Percentiles rank a stretch among this genome's conserved stretches.
These are phyloP conservation scores for Siniperca undulata DNA, from an alignment of 2,797 vertebrate species.

Conservation along the genomic window DNA sequence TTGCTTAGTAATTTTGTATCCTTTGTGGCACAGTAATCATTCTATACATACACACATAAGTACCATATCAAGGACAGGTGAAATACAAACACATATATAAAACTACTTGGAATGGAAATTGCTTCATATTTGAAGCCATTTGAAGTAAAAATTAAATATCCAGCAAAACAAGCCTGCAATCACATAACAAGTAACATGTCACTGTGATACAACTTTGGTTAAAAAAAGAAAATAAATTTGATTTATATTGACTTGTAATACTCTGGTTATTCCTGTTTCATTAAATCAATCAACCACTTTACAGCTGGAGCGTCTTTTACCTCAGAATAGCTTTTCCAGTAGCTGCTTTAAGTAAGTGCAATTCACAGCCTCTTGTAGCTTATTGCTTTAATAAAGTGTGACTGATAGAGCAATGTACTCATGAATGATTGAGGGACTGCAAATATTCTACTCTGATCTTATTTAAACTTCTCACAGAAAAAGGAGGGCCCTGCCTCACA, in stretches of 20 bases:
- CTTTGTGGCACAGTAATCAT: neutral
- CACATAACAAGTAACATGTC: neutral
- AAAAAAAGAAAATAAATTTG: neutral
- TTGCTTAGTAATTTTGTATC: neutral
- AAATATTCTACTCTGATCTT: conserved; percentile 44
- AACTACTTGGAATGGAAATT: neutral
- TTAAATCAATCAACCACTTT: conserved; percentile 14
- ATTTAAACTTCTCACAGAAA: conserved; percentile 40
- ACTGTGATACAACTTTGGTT: neutral
- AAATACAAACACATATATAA: neutral
- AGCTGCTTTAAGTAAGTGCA: conserved; percentile 23
- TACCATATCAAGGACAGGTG: neutral
- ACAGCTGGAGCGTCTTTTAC: neutral
- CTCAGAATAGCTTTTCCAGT: conserved; percentile 14
- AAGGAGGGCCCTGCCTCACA: conserved; percentile 15
- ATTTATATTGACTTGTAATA: conserved; percentile 4
- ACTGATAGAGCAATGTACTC: conserved; percentile 26
- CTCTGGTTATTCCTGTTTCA: neutral
- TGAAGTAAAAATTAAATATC: neutral
- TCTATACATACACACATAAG: neutral
- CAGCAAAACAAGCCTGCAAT: neutral
- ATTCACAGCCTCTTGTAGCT: conserved; percentile 24
- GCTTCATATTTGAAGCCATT: neutral
- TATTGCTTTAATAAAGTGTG: conserved; percentile 49
- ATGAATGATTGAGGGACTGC: conserved; percentile 38